phyloP scores from a whole-genome alignment of 2,888 invertebrate genomes.

The Stenichneumon culpator region DNA sequence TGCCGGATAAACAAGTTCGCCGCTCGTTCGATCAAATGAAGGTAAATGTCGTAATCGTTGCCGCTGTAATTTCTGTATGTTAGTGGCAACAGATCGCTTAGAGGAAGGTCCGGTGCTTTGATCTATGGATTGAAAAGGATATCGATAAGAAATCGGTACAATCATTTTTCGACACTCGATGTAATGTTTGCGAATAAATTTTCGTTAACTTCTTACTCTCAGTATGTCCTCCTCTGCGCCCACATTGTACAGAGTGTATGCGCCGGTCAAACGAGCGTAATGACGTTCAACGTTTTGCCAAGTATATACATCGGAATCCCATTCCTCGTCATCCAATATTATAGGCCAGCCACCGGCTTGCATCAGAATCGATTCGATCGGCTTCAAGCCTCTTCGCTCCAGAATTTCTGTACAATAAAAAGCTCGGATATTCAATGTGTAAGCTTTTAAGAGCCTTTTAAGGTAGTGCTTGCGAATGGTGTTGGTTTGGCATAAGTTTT shows the following conservation, averaged over 20 bases:
- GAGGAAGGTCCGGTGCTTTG: conserved; percentile 33
- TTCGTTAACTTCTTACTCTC: conserved; percentile 11
- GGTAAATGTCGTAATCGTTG: conserved; percentile 63
- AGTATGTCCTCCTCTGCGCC: not conserved
- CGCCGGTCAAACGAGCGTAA: conserved; percentile 69
- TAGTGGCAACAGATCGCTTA: conserved; percentile 22
- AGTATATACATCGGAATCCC: conserved; percentile 70
- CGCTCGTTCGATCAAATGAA: conserved; percentile 62
- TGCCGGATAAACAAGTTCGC: conserved; percentile 65
- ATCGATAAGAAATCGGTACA: not conserved
- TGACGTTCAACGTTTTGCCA: conserved; percentile 75
- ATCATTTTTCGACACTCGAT: not conserved
- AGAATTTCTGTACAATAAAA: conserved; percentile 63
- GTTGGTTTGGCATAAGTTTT: too few species aligned
- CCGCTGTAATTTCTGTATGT: conserved; percentile 58
- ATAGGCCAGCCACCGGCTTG: conserved; percentile 76
- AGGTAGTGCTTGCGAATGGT: too few species aligned
- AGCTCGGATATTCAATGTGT: not conserved
- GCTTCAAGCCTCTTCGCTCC: conserved; percentile 69
- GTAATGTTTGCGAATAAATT: not conserved
- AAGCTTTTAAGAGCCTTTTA: not conserved
- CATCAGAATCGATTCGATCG: conserved; percentile 73
- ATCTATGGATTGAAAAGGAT: conserved; percentile 41
- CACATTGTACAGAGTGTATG: conserved; percentile 54
- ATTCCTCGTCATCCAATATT: conserved; percentile 74